Evolutionary conservation across 2,797 vertebrate species (phyloP).

Genomic region (Cheracebus regulus): DNA sequence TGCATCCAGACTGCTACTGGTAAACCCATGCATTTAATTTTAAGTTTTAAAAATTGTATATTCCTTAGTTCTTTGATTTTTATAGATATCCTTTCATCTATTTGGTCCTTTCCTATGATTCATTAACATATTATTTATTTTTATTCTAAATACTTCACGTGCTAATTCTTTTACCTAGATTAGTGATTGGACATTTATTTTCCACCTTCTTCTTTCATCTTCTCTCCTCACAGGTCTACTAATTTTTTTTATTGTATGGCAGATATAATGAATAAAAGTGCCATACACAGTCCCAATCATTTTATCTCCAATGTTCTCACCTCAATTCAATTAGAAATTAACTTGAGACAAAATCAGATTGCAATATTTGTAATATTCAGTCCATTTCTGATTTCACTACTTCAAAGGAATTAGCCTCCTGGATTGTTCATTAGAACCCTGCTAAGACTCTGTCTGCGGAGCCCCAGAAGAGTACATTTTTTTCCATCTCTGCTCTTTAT

Average conservation of each 20-base stretch:
- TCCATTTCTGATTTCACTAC: background rate
- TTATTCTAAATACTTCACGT: background rate
- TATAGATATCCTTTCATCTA: background rate
- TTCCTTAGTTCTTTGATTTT: background rate
- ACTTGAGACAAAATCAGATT: background rate
- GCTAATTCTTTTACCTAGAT: background rate
- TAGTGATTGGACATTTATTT: background rate
- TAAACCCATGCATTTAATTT: background rate
- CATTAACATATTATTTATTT: background rate
- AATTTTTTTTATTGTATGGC: background rate
- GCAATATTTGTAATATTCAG: background rate
- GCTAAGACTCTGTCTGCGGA: background rate
- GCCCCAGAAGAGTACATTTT: background rate
- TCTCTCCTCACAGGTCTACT: constrained; percentile 6
- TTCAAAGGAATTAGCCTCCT: background rate
- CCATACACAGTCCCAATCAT: background rate
- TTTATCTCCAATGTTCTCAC: background rate
- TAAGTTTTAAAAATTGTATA: background rate
- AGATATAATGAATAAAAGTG: background rate
- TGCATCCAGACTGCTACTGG: background rate
- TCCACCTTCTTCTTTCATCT: background rate
- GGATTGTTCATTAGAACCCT: background rate
- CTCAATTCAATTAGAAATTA: constrained; percentile 4
- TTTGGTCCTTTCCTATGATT: background rate
- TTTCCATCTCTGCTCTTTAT: background rate